Evolutionary conservation across 2,113 vertebrate genomes (phyloP), one percentile per base, ranked within the genome.

Genomic region (Dasypus novemcinctus): DNA sequence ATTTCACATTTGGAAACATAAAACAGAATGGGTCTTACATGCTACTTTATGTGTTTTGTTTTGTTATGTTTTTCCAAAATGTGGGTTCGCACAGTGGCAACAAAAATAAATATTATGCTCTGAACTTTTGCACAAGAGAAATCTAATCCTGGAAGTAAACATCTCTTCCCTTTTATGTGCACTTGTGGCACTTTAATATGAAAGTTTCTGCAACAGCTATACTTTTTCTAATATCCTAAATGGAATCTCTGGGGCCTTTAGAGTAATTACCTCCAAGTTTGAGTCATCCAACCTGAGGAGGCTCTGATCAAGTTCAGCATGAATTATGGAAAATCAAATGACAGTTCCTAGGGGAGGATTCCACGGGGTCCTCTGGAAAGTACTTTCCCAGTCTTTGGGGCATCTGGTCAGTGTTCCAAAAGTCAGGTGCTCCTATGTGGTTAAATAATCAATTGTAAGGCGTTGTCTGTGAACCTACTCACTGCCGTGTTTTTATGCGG

Each of bases 221-320:
- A 76, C 64, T 63, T 92, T 38, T 96, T 93, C 64, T 93, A 83
- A 96, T 94, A 92, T 95, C 90, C 96, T 96, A 96, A 96, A 89
- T 94, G 89, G 76, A 81, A 94, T 93, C 43, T 87, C 78, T 71
- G 75, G 81, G 90, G 88, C 86, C 94, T 89, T 95, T 80, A 91
- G 49, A 90, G 80, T 93, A 95, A 95, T 97, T 95, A 81, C 83
- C 54, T 92, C 87, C 43, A 64, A 69, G 54, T 63, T 72, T 64
- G 95, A 93, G 82, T 90, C 92, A 94, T 89, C 90, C 7, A 71
- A 95, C 95, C 86, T 89, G 79, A 97, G 79, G 61, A 91, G 43
- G 57, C 72, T 85, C 59, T 91, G 64, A 85, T 94, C 63, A 76
- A 87, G 72, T 87, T 57, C 31, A 9, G 66, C 29, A 43, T 90